These are phyloP conservation scores for Hydrocynus forskahlii DNA, from an alignment of 2,797 vertebrate genomes.

Conservation along the genomic window DNA sequence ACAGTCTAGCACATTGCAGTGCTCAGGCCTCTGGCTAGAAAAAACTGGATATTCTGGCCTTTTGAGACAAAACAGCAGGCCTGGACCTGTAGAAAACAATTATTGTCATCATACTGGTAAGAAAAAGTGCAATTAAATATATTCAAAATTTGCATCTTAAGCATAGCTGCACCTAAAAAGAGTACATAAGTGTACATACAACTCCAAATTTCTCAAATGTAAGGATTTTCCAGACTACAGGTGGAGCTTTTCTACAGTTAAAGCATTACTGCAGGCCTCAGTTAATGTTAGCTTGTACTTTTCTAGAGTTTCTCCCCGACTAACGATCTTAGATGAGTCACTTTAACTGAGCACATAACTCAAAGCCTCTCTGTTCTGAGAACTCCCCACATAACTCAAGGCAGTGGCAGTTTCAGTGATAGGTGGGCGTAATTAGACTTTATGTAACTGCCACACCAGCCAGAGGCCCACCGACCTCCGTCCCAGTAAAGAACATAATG, in stretches of 20 bases:
- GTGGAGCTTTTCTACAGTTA: neutral
- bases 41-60: too few species aligned
- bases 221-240: neutral
- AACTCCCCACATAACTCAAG: constrained; percentile 16
- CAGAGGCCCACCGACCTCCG: neutral
- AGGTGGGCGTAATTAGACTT: constrained; percentile 31
- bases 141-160: neutral
- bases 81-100: too few species aligned
- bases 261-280: neutral
- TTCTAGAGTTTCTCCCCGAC: neutral
- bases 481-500: constrained; percentile 4
- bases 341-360: constrained; percentile 6
- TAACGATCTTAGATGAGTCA: constrained; percentile 19
- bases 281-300: neutral
- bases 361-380: neutral
- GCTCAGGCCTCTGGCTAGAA: too few species aligned
- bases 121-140: neutral
- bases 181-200: too few species aligned
- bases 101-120: too few species aligned
- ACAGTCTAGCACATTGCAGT: too few species aligned
- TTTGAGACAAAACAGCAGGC: too few species aligned
- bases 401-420: constrained; percentile 6
- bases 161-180: neutral
- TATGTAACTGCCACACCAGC: constrained; percentile 13
- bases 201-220: neutral